Evolutionary conservation across 2,113 vertebrate species (phyloP), one percentile per base, ranked within the genome.

Genomic region (Cebus imitator): DNA sequence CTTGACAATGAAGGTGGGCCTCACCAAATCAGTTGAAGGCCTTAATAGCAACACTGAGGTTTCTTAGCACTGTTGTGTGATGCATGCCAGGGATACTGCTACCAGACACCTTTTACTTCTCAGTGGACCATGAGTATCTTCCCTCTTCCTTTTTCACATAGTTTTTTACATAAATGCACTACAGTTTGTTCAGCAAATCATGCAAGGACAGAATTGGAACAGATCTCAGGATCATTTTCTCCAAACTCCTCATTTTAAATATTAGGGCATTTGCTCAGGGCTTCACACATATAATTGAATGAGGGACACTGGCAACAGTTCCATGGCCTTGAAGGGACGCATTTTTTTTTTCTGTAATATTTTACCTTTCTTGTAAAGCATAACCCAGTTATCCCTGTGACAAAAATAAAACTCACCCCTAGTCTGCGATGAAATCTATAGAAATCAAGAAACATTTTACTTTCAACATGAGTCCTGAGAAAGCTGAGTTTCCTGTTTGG

Each of bases 211-310:
- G 35, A 66, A 9, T 23, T 27, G 27, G 16, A 35, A 32, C 23
- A 91, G 70, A 48, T 1, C 18, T n/a, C 12, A 30, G 35, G 25
- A 43, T 32, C 25, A 8, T 21, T 40, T 58, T 32, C 86, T 86
- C 79, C 37, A 91, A 18, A 70, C 32, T 13, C 18, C 21, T 68
- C 5, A 9, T 35, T 43, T n/a, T 37, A 79, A 9, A 76, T 30
- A 21, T 18, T 2, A 78, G 75, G 45, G 20, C 25, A 37, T 21
- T 2, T 30, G 23, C 23, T 13, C 0, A 0, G 20, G 3, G 70
- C 55, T 35, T 84, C 48, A 32, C 12, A 23, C 8, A 21, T 6
- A 11, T 9, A 87, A n/a, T 2, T 0, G 0, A 35, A 14, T 35
- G 27, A 43, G 21, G 2, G 17, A 70, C 18, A 64, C 27, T 11